Conservation (phyloP, 2,797 vertebrate genomes). For the Avahi laniger region DNA sequence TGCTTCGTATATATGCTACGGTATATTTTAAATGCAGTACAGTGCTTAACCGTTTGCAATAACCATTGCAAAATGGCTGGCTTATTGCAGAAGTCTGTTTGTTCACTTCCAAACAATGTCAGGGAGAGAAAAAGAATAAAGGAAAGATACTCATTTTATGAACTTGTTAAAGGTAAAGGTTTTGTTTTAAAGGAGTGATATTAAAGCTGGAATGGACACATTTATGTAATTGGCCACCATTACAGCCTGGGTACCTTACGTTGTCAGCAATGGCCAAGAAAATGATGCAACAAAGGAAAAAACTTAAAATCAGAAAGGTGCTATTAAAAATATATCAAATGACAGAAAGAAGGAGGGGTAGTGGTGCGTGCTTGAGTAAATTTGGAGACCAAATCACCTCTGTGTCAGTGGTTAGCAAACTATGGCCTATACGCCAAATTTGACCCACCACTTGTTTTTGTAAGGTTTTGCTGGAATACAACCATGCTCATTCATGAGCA, state of each 20-base stretch:
- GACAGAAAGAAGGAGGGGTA: background rate
- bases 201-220: background rate
- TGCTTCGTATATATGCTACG: background rate
- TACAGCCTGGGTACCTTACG: background rate
- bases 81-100: background rate
- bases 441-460: background rate
- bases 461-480: constrained; percentile 4
- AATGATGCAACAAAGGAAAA: background rate
- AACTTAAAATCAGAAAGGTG: background rate
- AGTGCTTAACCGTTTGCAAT: background rate
- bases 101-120: background rate
- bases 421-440: background rate
- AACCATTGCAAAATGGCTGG: background rate
- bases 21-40: background rate
- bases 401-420: background rate
- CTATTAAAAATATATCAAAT: background rate
- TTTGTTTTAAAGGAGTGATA: background rate
- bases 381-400: background rate
- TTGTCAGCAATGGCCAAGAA: background rate
- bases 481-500: background rate
- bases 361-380: background rate
- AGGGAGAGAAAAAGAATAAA: constrained; percentile 2
- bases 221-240: background rate
- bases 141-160: background rate
- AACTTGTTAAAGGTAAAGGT: background rate